phyloP scores from a whole-genome alignment of 2,888 invertebrate species.

The Melolontha melolontha region DNA sequence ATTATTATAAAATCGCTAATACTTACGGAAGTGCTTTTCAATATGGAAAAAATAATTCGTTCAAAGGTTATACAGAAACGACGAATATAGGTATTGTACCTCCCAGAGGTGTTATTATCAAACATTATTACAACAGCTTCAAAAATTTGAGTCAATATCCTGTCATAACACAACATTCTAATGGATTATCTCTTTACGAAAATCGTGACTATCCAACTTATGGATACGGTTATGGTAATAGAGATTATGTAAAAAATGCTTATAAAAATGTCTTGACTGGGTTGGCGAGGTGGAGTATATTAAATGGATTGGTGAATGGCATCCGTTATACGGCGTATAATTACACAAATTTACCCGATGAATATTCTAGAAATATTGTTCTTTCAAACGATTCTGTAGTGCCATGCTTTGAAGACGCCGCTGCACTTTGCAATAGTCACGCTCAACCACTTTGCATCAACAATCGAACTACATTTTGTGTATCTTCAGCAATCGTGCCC shows the following conservation, averaged over 20 bases:
- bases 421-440: conserved; percentile 58
- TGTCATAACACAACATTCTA: conserved; percentile 39
- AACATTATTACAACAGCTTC: conserved; percentile 41
- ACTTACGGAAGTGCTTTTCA: conserved; percentile 44
- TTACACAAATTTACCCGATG: conserved; percentile 59
- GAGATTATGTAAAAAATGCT: conserved; percentile 54
- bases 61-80: conserved; percentile 34
- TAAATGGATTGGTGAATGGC: conserved; percentile 53
- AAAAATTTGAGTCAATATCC: conserved; percentile 43
- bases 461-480: conserved; percentile 59
- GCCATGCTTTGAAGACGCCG: conserved; percentile 59
- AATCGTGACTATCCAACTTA: conserved; percentile 6
- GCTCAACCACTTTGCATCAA: conserved; percentile 59
- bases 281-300: conserved; percentile 58
- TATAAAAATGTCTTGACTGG: conserved; percentile 59
- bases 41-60: conserved; percentile 38
- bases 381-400: conserved; percentile 58
- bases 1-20: conserved; percentile 45
- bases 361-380: conserved; percentile 54
- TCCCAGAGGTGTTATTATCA: conserved; percentile 27
- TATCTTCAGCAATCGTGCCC: conserved; percentile 55
- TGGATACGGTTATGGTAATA: conserved; percentile 46
- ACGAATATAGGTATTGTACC: conserved; percentile 41
- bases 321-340: conserved; percentile 59
- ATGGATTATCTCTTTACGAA: not conserved